A percentile compares a stretch with the other conserved stretches of the same genome.
Evolutionary conservation across 1,140 invertebrate species (phyloP).

Genomic region (Stegodyphus dumicola): DNA sequence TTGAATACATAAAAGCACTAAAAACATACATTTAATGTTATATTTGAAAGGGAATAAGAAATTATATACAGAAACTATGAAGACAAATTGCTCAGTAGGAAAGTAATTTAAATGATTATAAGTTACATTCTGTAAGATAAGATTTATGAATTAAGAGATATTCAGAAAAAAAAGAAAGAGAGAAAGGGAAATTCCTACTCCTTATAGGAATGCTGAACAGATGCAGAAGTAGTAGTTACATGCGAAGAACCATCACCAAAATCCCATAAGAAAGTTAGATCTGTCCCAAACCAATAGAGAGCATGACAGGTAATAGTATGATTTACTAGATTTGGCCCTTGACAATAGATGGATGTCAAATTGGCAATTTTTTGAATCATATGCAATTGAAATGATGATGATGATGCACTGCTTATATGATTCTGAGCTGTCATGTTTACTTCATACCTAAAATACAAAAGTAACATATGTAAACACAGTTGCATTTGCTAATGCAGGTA

Average conservation of each 20-base stretch:
- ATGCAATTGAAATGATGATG: slow-evolving; percentile 3
- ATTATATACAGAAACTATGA: too few species aligned
- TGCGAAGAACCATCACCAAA: slow-evolving; percentile 53
- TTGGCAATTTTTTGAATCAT: slow-evolving; percentile 53
- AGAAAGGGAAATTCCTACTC: slow-evolving; percentile 21
- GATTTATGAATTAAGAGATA: too few species aligned
- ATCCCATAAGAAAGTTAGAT: slow-evolving; percentile 58
- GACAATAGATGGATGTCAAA: slow-evolving; percentile 37
- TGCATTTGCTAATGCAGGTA: too few species aligned
- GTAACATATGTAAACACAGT: too few species aligned
- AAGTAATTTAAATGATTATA: background rate
- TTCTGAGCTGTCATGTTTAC: slow-evolving; percentile 52
- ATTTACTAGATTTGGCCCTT: slow-evolving; percentile 54
- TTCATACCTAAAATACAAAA: slow-evolving; percentile 15
- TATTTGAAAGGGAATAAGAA: too few species aligned
- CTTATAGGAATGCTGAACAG: slow-evolving; percentile 47
- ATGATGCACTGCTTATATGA: slow-evolving; percentile 43
- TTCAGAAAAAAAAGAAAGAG: background rate
- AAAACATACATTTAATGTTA: too few species aligned
- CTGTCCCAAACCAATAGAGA: slow-evolving; percentile 59
- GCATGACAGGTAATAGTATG: slow-evolving; percentile 36
- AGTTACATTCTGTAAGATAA: too few species aligned
- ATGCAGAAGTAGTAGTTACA: slow-evolving; percentile 42
- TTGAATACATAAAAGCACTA: too few species aligned
- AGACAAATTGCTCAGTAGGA: too few species aligned